Percentiles rank a stretch among this genome's conserved stretches.
These are phyloP conservation scores for Nemopilema nomurai DNA, from an alignment of 30 jellyfish, hydroid and myxozoan species.

Conservation along the genomic window DNA sequence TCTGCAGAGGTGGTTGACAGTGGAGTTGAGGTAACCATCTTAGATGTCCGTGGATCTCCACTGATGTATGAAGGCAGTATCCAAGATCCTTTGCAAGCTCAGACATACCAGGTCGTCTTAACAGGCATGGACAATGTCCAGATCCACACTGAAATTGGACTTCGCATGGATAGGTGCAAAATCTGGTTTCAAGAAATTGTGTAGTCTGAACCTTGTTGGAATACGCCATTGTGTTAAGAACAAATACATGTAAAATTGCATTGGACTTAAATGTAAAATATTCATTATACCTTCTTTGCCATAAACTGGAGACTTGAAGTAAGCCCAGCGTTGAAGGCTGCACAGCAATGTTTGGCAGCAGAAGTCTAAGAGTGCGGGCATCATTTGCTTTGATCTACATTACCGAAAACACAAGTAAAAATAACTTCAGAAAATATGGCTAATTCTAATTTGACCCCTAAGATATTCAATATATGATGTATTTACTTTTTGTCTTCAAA, in stretches of 20 bases:
- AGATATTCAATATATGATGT: too few species aligned
- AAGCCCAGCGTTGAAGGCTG: not conserved
- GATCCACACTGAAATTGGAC: slow-evolving; percentile 1
- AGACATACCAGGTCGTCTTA: not conserved
- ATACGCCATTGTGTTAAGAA: not conserved
- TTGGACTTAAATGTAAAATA: not conserved
- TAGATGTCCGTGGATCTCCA: slow-evolving; percentile 17
- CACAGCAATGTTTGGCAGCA: too few species aligned
- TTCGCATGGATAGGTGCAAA: not conserved
- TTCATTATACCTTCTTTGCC: not conserved
- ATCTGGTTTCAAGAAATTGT: not conserved
- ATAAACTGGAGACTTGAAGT: not conserved
- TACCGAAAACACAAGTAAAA: too few species aligned
- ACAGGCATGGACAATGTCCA: not conserved
- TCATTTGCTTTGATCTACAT: too few species aligned
- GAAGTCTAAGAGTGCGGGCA: too few species aligned
- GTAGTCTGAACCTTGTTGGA: not conserved
- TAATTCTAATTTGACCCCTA: too few species aligned
- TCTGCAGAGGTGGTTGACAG: slow-evolving; percentile 7
- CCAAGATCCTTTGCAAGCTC: slow-evolving; percentile 25
- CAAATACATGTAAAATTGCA: not conserved
- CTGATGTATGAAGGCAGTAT: not conserved
- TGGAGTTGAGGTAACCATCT: slow-evolving; percentile 16
- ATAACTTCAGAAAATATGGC: too few species aligned
- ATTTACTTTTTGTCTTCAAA: too few species aligned